These are phyloP conservation scores for Leuciscus waleckii DNA, from an alignment of 2,797 vertebrate genomes.

Conservation along the genomic window DNA sequence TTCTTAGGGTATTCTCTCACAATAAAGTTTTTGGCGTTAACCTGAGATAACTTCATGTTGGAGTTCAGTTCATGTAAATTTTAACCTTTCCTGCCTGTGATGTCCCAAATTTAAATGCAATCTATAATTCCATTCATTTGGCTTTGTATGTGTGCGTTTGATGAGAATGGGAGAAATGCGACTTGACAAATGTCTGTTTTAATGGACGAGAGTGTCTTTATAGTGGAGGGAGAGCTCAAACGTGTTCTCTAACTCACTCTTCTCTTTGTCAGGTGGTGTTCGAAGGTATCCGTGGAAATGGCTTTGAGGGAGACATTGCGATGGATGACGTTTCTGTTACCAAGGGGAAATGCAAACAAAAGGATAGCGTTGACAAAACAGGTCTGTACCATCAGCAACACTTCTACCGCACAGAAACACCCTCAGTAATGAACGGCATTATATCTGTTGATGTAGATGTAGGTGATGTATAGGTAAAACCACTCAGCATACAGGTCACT, in stretches of 20 bases:
- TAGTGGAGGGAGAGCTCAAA: not conserved
- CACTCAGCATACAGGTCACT: not conserved
- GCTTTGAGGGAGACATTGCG: conserved; percentile 95
- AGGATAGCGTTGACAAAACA: conserved; percentile 80
- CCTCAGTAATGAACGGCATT: not conserved
- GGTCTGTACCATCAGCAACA: conserved; percentile 64
- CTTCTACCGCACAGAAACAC: not conserved
- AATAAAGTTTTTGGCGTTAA: not conserved
- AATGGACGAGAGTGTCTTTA: conserved; percentile 8
- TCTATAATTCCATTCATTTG: not conserved
- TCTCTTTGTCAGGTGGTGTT: conserved; percentile 87
- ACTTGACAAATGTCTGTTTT: conserved; percentile 7
- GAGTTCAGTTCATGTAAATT: not conserved
- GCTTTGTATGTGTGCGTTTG: not conserved
- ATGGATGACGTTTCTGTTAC: conserved; percentile 95
- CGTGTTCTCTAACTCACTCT: not conserved
- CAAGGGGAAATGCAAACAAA: conserved; percentile 87
- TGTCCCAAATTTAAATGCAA: not conserved
- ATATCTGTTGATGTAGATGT: not conserved
- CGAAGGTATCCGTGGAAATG: conserved; percentile 89
- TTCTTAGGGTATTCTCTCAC: not conserved
- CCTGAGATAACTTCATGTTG: not conserved
- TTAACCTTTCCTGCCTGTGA: not conserved
- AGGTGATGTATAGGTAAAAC: not conserved
- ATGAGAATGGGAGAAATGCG: not conserved